These are phyloP conservation scores for Pygoscelis antarcticus DNA, from an alignment of 2,113 vertebrate species.

Conservation along the genomic window DNA sequence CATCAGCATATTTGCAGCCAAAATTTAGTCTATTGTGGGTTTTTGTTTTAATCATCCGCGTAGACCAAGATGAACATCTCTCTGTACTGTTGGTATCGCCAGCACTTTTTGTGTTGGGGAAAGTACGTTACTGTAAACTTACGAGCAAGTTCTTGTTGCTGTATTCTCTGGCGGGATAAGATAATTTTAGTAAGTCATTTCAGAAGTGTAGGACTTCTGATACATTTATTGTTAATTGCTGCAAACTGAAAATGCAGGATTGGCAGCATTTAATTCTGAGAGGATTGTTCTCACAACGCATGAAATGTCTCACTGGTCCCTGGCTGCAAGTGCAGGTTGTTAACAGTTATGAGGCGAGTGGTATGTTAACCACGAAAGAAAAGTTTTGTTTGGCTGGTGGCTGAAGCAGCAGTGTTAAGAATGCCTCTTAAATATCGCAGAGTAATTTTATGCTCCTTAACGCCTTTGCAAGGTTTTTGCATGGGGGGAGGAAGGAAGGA, in stretches of 20 bases:
- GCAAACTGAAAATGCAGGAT: not conserved
- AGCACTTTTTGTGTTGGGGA: not conserved
- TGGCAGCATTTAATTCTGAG: not conserved
- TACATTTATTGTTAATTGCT: not conserved
- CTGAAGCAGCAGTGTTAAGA: not conserved
- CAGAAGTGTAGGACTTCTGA: not conserved
- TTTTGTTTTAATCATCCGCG: not conserved
- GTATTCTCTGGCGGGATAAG: not conserved
- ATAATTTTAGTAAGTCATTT: constrained; percentile 12
- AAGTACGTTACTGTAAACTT: not conserved
- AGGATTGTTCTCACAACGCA: not conserved
- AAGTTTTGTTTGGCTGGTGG: not conserved
- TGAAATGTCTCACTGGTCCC: not conserved
- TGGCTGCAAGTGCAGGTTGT: not conserved
- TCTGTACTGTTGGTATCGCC: not conserved
- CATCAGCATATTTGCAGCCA: not conserved
- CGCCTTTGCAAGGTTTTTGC: not conserved
- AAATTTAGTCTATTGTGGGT: not conserved
- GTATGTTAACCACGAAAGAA: not conserved
- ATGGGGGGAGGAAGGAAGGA: not conserved
- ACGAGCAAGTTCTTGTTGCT: not conserved
- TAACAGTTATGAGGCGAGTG: not conserved
- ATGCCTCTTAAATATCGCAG: not conserved
- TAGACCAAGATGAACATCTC: not conserved
- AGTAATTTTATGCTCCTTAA: not conserved